phyloP scores from a whole-genome alignment of 2,888 invertebrate genomes.

The Ptycholaimellus sp. region DNA sequence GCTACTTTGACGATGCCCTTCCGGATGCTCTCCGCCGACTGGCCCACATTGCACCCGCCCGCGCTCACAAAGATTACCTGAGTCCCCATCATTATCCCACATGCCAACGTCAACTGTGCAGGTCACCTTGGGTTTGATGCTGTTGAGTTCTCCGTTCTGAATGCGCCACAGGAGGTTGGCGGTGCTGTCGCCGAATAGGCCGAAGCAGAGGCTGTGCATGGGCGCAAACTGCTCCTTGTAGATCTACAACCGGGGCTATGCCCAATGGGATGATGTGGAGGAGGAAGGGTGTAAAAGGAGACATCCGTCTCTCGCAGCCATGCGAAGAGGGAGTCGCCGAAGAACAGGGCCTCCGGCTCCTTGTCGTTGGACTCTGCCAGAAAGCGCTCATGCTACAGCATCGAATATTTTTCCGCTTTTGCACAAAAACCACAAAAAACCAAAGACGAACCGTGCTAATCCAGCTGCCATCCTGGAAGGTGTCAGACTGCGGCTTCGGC shows the following conservation, averaged over 20 bases:
- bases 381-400: conserved; percentile 51
- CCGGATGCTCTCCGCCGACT: conserved; percentile 52
- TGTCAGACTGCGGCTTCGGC: too few species aligned
- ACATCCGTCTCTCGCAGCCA: conserved; percentile 51
- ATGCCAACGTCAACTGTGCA: too few species aligned
- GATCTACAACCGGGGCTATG: conserved; percentile 31
- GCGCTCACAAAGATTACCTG: conserved; percentile 61
- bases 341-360: conserved; percentile 70
- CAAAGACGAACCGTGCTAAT: too few species aligned
- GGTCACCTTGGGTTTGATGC: conserved; percentile 56
- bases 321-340: conserved; percentile 65
- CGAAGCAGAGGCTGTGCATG: conserved; percentile 67
- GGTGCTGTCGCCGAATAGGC: conserved; percentile 60
- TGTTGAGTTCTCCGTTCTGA: conserved; percentile 62
- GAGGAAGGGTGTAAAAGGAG: conserved; percentile 1
- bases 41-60: conserved; percentile 61
- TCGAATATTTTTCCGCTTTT: too few species aligned
- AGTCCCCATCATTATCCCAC: conserved; percentile 21
- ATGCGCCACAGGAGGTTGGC: conserved; percentile 73
- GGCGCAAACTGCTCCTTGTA: conserved; percentile 77
- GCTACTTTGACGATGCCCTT: conserved; percentile 57
- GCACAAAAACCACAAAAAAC: too few species aligned
- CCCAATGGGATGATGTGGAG: neutral
- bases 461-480: too few species aligned
- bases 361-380: conserved; percentile 58